Base-by-base conservation (phyloP, 2,113 vertebrate species). In the Cercopithecus mona region DNA sequence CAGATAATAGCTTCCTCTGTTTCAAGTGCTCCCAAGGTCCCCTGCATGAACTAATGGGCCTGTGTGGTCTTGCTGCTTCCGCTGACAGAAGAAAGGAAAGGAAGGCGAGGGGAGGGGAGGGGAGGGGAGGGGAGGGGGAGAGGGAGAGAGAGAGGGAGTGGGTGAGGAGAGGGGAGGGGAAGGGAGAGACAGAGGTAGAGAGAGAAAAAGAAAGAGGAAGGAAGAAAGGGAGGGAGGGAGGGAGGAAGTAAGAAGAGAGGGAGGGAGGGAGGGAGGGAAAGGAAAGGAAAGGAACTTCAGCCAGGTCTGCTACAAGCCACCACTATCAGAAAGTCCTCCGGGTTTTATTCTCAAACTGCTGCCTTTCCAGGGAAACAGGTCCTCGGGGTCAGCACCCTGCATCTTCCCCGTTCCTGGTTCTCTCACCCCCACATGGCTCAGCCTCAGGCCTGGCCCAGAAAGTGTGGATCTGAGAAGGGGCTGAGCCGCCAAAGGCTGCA, bases 81-180 rank as follows among this genome's bases (percentile, higher is more conserved):
- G 10, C 11, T 73, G 70, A 73, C 22, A 6, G 10, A 61, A 27
- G 25, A 61, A 23, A 22, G 11, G 22, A 13, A 73, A 73, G 23
- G 25, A 27, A 61, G 59, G 59, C 23, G 1, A 27, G 25, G 23
- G 10, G 25, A 10, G 1, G 9, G 59, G 9, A 4, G 4, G 10
- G 23, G 9, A 4, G 10, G 23, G 4, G 0, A 10, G 3, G 1
- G 0, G 6, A 22, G 55, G 20, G 4, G 20, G 3, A 57, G 20
- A 8, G 55, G 3, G 3, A 20, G 20, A 22, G 12, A 14, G 14
- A 13, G 7, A 57, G n/a, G 6, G 6, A 40, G 40, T n/a, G 40
- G 40, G 40, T 40, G 20, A 57, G 55, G 50, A 14, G 18, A 3
- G 2, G 6, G 8, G 2, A 8, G 57, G 6, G 57, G 4, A 25